Base-by-base conservation (phyloP, 1,140 invertebrate species). In the Samia ricini region DNA sequence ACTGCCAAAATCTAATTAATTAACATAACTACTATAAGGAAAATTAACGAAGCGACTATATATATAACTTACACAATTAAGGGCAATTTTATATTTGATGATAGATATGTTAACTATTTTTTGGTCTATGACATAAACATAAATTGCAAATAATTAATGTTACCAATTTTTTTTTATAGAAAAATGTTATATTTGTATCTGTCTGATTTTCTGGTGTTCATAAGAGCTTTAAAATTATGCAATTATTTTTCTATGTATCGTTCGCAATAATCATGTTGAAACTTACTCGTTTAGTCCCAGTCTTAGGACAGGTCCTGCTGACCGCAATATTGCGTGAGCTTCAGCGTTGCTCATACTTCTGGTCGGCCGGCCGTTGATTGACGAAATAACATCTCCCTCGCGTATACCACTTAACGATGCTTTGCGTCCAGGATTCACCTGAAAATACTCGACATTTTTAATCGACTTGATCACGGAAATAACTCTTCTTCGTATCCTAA, bases 351-450 rank as follows among this genome's bases (percentile, higher is more conserved):
- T 95, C 76, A 96, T 91, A 66, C 92, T 91, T 63, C 92, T 91
- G 0, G 95, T 95, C 18, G 92, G 86, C 61, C 92, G 92, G 19
- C 94, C 95, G 85, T 96, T 96, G 75, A 97, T 96, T 56, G 94
- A 94, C 33, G 94, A 94, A 70, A 97, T 95, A 60, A 96, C 91
- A 80, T 96, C 95, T 42, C 95, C 95, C 87, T 96, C 95, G 59
- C 95, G 87, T 23, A 96, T 93, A 4, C 95, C 95, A 71, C 94
- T 93, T 67, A 94, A 91, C 7, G 95, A 94, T 5, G 95, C 95
- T 83, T 96, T 96, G 61, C 95, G 95, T 7, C 95, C 95, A 19
- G 95, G 95, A 89, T 96, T 96, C 67, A 97, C 95, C 95, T 96
- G 91, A 58, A 94, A 92, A 26, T 12, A 21, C 15, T 20, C 12